Base-by-base conservation (phyloP, 2,113 vertebrate species). In the Poeciliopsis retropinna region DNA sequence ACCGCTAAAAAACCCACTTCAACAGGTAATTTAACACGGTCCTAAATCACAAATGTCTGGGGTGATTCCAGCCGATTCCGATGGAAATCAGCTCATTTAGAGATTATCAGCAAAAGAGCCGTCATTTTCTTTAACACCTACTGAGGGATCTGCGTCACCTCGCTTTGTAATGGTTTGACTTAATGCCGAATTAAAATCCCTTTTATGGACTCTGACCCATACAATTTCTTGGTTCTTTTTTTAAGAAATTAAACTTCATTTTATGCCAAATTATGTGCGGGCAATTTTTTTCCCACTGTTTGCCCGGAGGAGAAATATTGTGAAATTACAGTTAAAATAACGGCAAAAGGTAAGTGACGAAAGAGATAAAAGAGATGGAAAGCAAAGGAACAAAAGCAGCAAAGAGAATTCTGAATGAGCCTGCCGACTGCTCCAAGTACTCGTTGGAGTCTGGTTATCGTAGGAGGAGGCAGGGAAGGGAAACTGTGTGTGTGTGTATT, bases 31-130 rank as follows among this genome's bases (percentile, higher is more conserved):
- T 79, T 77, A 60, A 87, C 79, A 51, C 29, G 25, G 73, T 84
- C 67, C 61, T 61, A 41, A 67, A 72, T 10, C 51, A 67, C 76
- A 57, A 68, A 47, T 19, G 2, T 63, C 47, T 17, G 51, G 75
- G 47, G 63, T 34, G 61, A 87, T 67, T 81, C 63, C 68, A 44
- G 67, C 44, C 47, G 0, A 51, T 82, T 73, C 76, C 25, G 17
- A 39, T 70, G 79, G 70, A 87, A 78, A 85, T 82, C 22, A 72
- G 28, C 60, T 72, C 28, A 41, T 69, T 80, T 85, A 63, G 66
- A 70, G 10, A 75, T 72, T 65, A 22, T 41, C 61, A 85, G 41
- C 61, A 27, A 81, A 67, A 78, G 34, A 72, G n/a, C n/a, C 66
- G 47, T 72, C 41, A 27, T 71, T 81, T 70, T 80, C 76, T 85